Conservation (phyloP, 2,888 invertebrate species). For the Leptinotarsa juncta region DNA sequence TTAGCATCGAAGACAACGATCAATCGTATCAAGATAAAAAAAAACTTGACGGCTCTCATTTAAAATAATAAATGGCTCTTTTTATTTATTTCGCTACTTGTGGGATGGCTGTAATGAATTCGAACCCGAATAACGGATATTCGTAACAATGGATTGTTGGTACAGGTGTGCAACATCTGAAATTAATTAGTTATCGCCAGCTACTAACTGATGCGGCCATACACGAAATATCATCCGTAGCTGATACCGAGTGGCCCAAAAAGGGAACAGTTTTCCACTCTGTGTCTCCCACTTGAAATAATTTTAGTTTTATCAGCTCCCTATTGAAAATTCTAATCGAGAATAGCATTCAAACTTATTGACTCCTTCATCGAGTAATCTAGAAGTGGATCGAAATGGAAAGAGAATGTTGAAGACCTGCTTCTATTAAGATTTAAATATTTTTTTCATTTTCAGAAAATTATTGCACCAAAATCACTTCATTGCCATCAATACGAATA, state of each 20-base stretch:
- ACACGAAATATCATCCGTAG: not conserved
- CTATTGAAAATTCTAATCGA: too few species aligned
- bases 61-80: not conserved
- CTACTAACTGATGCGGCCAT: not conserved
- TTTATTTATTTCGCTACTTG: conserved; percentile 10
- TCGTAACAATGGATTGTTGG: conserved; percentile 13
- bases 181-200: not conserved
- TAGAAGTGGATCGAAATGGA: too few species aligned
- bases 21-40: not conserved
- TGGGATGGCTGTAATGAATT: conserved; percentile 13
- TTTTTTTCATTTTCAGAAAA: too few species aligned
- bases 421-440: too few species aligned
- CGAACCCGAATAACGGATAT: conserved; percentile 1
- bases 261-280: not conserved
- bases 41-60: not conserved
- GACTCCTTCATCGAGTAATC: too few species aligned
- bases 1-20: not conserved
- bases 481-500: too few species aligned
- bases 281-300: too few species aligned
- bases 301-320: too few species aligned
- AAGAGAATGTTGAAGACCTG: too few species aligned
- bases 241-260: not conserved
- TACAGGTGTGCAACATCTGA: not conserved
- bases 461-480: too few species aligned
- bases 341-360: too few species aligned